Percentiles rank a stretch among this genome's conserved stretches.
phyloP scores from a whole-genome alignment of 1,140 invertebrate genomes.

The Hylyphantes graminicola region DNA sequence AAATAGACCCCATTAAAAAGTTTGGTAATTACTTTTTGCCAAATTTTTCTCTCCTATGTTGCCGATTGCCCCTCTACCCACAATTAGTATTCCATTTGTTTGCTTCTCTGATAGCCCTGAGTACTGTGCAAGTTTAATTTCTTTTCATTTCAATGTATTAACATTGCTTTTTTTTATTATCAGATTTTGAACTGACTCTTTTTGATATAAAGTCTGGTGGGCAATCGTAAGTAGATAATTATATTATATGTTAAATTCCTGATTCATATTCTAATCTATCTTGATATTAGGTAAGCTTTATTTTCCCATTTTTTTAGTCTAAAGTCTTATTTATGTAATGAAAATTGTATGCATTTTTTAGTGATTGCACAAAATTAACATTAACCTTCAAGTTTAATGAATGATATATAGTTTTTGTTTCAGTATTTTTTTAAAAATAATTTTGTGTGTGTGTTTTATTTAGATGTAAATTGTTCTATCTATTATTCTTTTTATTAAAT shows the following conservation, averaged over 20 bases:
- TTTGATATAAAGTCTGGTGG: slow-evolving; percentile 41
- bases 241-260: neutral
- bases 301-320: too few relatives aligned
- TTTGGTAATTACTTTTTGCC: too few relatives aligned
- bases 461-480: neutral
- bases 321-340: neutral
- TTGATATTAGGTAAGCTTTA: neutral
- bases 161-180: neutral
- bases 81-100: too few relatives aligned
- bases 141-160: neutral
- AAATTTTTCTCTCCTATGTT: too few relatives aligned
- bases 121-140: neutral
- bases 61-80: too few relatives aligned
- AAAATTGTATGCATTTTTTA: neutral
- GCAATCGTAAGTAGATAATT: slow-evolving; percentile 31
- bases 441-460: neutral
- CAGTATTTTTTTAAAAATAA: neutral
- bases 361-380: too few relatives aligned
- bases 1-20: too few relatives aligned
- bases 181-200: slow-evolving; percentile 51
- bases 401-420: too few relatives aligned
- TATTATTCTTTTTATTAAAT: neutral
- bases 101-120: too few relatives aligned
- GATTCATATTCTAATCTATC: neutral
- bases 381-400: too few relatives aligned